Evolutionary conservation across 2,113 vertebrate species (phyloP).

Genomic region (Sebastes fasciatus): DNA sequence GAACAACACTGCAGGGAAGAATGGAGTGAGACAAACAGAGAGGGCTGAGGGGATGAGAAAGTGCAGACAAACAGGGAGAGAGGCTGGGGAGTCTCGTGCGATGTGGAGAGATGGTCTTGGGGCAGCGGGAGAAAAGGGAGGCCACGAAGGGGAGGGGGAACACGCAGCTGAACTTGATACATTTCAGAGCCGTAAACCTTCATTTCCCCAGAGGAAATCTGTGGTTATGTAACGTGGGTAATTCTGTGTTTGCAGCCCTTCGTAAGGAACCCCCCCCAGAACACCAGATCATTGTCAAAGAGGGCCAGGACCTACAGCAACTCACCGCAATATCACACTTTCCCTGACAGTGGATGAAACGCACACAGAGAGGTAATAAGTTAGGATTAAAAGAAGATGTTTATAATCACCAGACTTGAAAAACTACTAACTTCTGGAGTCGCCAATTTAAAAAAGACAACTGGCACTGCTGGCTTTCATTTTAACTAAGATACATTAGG

Average conservation of each 20-base stretch:
- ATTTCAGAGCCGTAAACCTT: constrained; percentile 70
- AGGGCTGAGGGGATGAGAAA: constrained; percentile 25
- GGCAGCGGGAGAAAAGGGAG: constrained; percentile 48
- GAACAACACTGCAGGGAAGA: constrained; percentile 18
- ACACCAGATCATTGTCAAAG: constrained; percentile 43
- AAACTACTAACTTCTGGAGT: not conserved
- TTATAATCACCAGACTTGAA: not conserved
- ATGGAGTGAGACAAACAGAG: constrained; percentile 21
- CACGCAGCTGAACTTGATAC: constrained; percentile 70
- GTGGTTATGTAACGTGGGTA: constrained; percentile 71
- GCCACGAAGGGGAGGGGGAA: constrained; percentile 23
- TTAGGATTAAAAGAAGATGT: constrained; percentile 23
- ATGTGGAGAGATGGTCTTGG: constrained; percentile 57
- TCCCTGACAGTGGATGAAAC: constrained; percentile 26
- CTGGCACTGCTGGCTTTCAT: not conserved
- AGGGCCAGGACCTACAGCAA: constrained; percentile 46
- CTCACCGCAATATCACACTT: constrained; percentile 19
- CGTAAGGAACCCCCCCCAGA: constrained; percentile 57
- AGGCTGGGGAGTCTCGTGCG: constrained; percentile 57
- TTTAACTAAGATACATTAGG: not conserved
- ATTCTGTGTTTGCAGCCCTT: constrained; percentile 70
- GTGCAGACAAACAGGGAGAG: constrained; percentile 47
- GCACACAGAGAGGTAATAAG: constrained; percentile 9
- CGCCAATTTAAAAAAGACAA: not conserved
- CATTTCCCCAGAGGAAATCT: constrained; percentile 62